Conservation (phyloP, 2,888 invertebrate species). For the Phengaris arion region DNA sequence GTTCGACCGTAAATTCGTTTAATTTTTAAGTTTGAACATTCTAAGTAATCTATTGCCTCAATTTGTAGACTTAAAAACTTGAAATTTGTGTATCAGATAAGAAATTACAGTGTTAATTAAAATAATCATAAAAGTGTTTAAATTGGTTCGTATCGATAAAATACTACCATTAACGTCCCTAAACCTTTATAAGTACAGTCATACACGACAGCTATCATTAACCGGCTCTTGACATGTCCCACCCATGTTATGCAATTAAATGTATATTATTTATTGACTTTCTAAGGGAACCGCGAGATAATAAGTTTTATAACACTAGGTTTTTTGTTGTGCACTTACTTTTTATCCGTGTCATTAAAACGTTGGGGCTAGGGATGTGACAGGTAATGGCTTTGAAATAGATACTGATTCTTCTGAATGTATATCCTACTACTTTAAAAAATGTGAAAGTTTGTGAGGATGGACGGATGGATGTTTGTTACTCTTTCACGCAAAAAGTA, state of each 20-base stretch:
- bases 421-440: too few species aligned
- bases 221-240: neutral
- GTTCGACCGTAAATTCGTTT: too few species aligned
- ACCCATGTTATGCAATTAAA: constrained; percentile 12
- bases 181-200: neutral
- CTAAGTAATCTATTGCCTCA: too few species aligned
- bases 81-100: too few species aligned
- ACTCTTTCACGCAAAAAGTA: too few species aligned
- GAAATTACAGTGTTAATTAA: neutral
- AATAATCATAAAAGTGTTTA: neutral
- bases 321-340: neutral
- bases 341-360: constrained; percentile 1
- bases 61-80: too few species aligned
- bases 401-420: too few species aligned
- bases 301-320: neutral
- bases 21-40: too few species aligned
- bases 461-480: too few species aligned
- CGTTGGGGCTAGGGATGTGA: neutral
- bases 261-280: constrained; percentile 22
- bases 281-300: constrained; percentile 15
- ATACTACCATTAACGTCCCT: neutral
- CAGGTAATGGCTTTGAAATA: too few species aligned
- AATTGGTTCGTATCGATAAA: neutral
- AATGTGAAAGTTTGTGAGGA: too few species aligned
- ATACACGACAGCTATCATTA: neutral